These are phyloP conservation scores for Anarhynchus alexandrinus DNA, from an alignment of 2,113 vertebrate species.

Conservation along the genomic window DNA sequence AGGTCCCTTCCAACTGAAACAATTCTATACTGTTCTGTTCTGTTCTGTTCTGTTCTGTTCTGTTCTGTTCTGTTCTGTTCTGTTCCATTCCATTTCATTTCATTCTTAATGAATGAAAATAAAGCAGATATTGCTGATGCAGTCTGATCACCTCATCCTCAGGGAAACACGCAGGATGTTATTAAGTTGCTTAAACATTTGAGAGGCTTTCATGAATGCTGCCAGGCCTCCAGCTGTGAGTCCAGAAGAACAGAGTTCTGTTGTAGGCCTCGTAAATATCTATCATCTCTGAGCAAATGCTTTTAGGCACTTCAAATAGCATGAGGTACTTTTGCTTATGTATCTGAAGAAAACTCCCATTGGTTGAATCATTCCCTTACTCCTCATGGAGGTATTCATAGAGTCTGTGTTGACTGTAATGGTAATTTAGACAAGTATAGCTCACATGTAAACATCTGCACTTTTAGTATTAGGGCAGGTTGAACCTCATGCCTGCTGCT, in stretches of 20 bases:
- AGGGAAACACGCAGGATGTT: background rate
- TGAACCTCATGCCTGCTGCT: background rate
- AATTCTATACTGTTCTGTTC: background rate
- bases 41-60: background rate
- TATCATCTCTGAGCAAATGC: background rate
- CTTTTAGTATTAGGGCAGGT: background rate
- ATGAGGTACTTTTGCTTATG: background rate
- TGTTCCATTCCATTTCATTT: too few species aligned
- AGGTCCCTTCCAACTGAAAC: background rate
- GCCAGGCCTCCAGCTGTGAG: background rate
- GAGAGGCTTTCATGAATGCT: background rate
- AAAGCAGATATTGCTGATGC: background rate
- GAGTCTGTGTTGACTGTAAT: background rate
- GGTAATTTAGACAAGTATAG: background rate
- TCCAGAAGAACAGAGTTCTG: background rate
- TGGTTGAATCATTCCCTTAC: background rate
- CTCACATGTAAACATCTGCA: background rate
- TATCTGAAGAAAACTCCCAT: background rate
- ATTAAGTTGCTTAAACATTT: background rate
- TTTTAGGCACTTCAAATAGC: background rate
- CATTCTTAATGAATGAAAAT: background rate
- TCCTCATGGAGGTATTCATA: background rate
- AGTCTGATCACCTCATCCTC: background rate
- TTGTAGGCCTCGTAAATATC: background rate
- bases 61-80: background rate